Base-by-base conservation (phyloP, 2,888 invertebrate species). In the Ecdyonurus torrentis region DNA sequence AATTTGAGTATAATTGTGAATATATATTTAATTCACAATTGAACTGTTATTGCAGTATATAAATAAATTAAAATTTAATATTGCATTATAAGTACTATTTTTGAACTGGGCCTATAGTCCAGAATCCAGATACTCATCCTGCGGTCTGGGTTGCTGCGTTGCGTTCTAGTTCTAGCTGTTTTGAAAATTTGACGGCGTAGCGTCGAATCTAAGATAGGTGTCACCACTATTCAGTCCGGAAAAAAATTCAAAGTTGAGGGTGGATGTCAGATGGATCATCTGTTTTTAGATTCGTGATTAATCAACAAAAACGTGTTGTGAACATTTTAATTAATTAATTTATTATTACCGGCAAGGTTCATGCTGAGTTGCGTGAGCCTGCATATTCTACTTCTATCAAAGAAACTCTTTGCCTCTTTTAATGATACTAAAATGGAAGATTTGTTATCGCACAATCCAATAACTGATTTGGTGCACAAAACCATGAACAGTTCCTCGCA, bases 401-500 rank as follows among this genome's bases (percentile, higher is more conserved):
- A 61, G 61, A 61, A 61, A 52, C 52, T 61, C 3, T 61, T 61
- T 52, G 61, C 25, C 10, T 61, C 61, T 20, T 52, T 61, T 19
- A 61, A 61, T 61, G 61, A 61, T 10, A 52, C 61, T 52, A 61
- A 61, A 24, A 61, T 61, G 61, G 61, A 61, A 52, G 61, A 37
- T n/a, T 20, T 61, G 7, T 23, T 52, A 52, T 20, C 61, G 7
- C 37, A 37, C 19, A 61, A 61, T 37, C 52, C 24, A 20, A 20
- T 61, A n/a, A 61, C 25, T 61, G 23, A 61, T 19, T 50, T 52
- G 18, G 61, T 52, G 50, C 23, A 23, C 19, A 18, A 20, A 15
- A 61, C 52, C 19, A 61, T 25, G 52, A n/a, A 37, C n/a, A n/a
- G 25, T 37, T n/a, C 61, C 3, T 23, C 37, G 37, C 37, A 37